Conservation (phyloP, 2,888 invertebrate genomes). For the Ernsta delagoae region DNA sequence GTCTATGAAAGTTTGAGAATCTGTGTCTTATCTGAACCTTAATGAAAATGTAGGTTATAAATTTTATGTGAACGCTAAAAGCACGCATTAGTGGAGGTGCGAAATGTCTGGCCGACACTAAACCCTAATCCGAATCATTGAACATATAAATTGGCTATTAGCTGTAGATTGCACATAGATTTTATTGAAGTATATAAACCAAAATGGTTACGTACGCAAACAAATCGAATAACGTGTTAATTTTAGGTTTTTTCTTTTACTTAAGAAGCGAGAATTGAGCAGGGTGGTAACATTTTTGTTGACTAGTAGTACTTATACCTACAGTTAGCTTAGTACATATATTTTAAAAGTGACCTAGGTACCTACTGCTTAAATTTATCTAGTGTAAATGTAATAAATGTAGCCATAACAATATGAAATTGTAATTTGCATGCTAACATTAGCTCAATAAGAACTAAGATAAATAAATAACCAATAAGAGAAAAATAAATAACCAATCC, state of each 20-base stretch:
- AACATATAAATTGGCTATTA: constrained; percentile 55
- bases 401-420: no score
- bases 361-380: no score
- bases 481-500: constrained; percentile 23
- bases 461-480: neutral
- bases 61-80: constrained; percentile 62
- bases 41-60: constrained; percentile 53
- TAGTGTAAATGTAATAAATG: no score
- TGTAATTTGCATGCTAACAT: no score
- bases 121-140: constrained; percentile 50
- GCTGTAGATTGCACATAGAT: constrained; percentile 43
- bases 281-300: no score
- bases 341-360: no score
- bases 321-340: no score
- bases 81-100: constrained; percentile 50
- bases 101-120: constrained; percentile 46
- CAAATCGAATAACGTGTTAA: neutral
- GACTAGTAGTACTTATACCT: no score
- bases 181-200: no score
- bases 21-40: constrained; percentile 35
- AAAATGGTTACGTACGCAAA: neutral
- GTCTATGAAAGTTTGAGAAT: constrained; percentile 23
- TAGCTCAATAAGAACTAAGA: no score
- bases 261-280: no score
- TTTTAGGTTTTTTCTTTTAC: no score